These are phyloP conservation scores for Melanotaenia duboulayi DNA, from an alignment of 2,113 vertebrate genomes.

Conservation along the genomic window DNA sequence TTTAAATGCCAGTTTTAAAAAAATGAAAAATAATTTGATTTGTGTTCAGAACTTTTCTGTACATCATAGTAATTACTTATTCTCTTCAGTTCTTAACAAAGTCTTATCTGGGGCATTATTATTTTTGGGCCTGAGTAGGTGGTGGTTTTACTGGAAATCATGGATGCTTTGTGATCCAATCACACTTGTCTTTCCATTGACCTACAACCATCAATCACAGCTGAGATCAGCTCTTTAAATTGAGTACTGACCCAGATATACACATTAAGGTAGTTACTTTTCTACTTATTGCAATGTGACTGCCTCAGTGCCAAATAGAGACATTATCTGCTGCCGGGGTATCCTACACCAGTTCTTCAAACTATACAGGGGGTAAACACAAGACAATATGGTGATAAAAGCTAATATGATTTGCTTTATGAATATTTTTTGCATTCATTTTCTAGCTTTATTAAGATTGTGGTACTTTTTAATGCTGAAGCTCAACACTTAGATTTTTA, in stretches of 20 bases:
- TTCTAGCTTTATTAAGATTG: not conserved
- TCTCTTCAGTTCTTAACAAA: not conserved
- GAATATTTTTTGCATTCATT: not conserved
- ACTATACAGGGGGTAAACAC: not conserved
- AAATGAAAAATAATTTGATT: not conserved
- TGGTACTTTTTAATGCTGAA: not conserved
- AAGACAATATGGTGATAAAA: not conserved
- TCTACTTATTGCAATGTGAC: not conserved
- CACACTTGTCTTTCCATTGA: slow-evolving; percentile 46
- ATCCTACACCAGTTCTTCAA: not conserved
- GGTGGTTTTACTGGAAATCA: slow-evolving; percentile 30
- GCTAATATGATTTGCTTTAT: not conserved
- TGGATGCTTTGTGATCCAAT: slow-evolving; percentile 43
- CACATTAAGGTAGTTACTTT: not conserved
- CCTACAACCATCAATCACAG: slow-evolving; percentile 36
- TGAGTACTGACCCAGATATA: slow-evolving; percentile 6
- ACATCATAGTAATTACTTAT: not conserved
- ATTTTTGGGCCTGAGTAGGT: not conserved
- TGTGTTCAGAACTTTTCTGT: not conserved
- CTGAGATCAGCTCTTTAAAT: slow-evolving; percentile 18
- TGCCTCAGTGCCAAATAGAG: not conserved
- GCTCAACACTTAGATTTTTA: too few relatives aligned
- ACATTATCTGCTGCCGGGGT: too few relatives aligned
- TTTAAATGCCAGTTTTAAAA: not conserved
- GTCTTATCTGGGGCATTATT: not conserved